These are phyloP conservation scores for Sternotherus odoratus DNA, from an alignment of 2,797 vertebrate genomes.

Conservation along the genomic window DNA sequence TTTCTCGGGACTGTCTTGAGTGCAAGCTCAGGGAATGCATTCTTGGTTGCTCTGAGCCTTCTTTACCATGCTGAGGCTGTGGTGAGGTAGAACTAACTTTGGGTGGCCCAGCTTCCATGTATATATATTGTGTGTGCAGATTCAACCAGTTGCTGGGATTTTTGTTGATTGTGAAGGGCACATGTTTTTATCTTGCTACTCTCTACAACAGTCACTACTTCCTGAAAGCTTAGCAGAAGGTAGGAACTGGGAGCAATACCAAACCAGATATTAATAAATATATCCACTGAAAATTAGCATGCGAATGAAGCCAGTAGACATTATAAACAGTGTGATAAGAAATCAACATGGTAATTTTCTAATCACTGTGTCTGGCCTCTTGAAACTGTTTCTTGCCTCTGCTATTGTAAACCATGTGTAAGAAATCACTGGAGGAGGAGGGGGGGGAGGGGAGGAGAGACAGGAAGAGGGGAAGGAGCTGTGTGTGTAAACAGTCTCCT, in stretches of 20 bases:
- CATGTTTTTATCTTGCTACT: background rate
- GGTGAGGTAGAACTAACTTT: background rate
- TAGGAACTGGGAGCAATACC: background rate
- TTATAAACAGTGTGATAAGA: fast-evolving
- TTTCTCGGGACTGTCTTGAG: background rate
- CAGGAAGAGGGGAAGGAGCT: background rate
- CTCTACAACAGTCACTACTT: background rate
- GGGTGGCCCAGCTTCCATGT: background rate
- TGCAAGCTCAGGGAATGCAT: background rate
- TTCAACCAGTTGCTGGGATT: background rate
- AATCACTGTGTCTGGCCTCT: background rate
- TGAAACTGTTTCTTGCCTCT: background rate
- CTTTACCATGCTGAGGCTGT: background rate
- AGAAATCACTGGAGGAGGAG: background rate
- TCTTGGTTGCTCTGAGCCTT: background rate
- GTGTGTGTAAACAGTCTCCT: background rate
- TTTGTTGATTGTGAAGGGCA: background rate
- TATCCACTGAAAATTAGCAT: background rate
- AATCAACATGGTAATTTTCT: background rate
- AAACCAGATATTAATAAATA: fast-evolving
- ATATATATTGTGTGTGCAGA: background rate
- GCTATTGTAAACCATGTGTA: background rate
- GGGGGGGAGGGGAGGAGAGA: no score
- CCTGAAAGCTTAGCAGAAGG: background rate
- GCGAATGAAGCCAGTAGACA: background rate